A percentile compares a stretch with the other conserved stretches of the same genome.
Conservation (phyloP, 2,113 vertebrate species). For the Zosterops lateralis region DNA sequence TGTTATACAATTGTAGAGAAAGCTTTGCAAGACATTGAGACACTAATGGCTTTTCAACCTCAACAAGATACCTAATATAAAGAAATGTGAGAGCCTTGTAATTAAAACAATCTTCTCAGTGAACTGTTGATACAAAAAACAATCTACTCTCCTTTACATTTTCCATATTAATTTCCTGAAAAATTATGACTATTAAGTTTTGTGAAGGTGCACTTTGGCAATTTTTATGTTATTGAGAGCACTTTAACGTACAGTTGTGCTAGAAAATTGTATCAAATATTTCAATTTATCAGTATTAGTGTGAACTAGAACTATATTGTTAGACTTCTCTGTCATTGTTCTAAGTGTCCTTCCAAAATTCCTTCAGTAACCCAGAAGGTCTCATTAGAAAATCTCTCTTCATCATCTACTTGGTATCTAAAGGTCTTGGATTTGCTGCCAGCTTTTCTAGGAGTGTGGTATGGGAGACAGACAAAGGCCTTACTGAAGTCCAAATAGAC, state of each 20-base stretch:
- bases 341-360: background rate
- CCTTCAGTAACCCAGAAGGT: background rate
- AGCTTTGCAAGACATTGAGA: slow-evolving; percentile 66
- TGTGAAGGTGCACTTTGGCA: slow-evolving; percentile 22
- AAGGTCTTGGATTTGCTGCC: background rate
- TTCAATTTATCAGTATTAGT: background rate
- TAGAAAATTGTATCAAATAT: background rate
- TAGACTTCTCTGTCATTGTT: background rate
- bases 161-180: slow-evolving; percentile 65
- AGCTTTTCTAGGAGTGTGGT: background rate
- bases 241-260: slow-evolving; percentile 10
- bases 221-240: slow-evolving; percentile 49
- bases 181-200: slow-evolving; percentile 46
- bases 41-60: slow-evolving; percentile 74
- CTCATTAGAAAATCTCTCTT: background rate
- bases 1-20: slow-evolving; percentile 69
- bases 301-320: background rate
- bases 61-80: slow-evolving; percentile 69
- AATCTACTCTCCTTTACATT: slow-evolving; percentile 72
- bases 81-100: slow-evolving; percentile 69
- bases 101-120: slow-evolving; percentile 77
- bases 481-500: background rate
- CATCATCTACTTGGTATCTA: background rate
- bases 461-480: background rate
- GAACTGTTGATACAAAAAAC: slow-evolving; percentile 74